Evolutionary conservation across 2,113 vertebrate species (phyloP).

Genomic region (Axis porcinus): DNA sequence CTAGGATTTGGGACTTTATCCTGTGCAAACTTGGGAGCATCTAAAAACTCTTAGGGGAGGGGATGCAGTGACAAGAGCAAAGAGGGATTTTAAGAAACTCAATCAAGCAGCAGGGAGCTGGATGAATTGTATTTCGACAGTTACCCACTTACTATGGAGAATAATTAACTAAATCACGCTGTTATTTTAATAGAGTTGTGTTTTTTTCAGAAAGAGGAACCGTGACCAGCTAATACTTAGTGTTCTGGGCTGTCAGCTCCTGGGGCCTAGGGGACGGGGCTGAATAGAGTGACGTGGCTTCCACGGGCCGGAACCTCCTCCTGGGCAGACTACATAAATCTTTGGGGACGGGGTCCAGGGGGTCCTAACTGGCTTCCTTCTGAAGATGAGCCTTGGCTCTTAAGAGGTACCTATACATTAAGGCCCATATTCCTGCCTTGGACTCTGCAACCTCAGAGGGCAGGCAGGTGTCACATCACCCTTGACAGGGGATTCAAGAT

Average conservation of each 20-base stretch:
- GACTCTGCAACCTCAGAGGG: neutral
- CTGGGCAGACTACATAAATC: neutral
- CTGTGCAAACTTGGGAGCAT: neutral
- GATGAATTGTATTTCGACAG: neutral
- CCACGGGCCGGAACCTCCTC: neutral
- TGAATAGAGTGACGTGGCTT: neutral
- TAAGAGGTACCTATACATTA: neutral
- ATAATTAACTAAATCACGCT: slow-evolving; percentile 52
- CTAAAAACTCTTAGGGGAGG: neutral
- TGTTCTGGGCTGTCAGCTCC: slow-evolving; percentile 22
- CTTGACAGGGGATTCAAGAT: neutral
- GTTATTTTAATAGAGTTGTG: slow-evolving; percentile 62
- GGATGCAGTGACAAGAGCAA: neutral
- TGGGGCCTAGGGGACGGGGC: accelerated
- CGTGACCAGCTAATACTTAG: neutral
- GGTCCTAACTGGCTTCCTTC: neutral
- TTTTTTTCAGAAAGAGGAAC: neutral
- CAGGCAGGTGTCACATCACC: neutral
- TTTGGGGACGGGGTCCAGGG: neutral
- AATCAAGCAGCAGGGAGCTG: slow-evolving; percentile 18
- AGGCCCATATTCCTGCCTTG: neutral
- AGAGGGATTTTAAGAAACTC: neutral
- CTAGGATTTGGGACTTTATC: neutral
- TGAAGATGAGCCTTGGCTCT: neutral
- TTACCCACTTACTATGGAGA: slow-evolving; percentile 21